phyloP scores from a whole-genome alignment of 1,140 invertebrate genomes.

The Drosophila bifasciata region DNA sequence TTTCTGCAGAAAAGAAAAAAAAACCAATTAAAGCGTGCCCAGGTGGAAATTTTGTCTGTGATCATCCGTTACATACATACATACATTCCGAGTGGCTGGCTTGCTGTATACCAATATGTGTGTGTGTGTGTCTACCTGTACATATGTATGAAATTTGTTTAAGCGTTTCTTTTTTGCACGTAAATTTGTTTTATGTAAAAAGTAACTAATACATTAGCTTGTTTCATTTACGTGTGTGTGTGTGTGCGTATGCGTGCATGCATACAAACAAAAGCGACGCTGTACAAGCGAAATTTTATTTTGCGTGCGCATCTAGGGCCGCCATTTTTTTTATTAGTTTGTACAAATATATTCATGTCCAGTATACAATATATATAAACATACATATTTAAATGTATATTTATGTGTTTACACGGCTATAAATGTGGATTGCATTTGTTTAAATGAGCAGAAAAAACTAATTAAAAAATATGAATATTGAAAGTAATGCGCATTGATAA shows the following conservation, averaged over 20 bases:
- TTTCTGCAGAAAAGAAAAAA: too few species aligned
- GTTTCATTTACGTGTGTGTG: conserved; percentile 13
- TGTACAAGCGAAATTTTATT: conserved; percentile 66
- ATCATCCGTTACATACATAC: conserved; percentile 32
- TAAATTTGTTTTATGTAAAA: conserved; percentile 37
- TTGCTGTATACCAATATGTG: conserved; percentile 6
- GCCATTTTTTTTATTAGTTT: conserved; percentile 74
- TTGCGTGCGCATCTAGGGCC: conserved; percentile 77
- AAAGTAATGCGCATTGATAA: conserved; percentile 9
- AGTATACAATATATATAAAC: conserved; percentile 24
- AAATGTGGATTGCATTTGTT: conserved; percentile 3
- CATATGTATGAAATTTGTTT: conserved; percentile 15
- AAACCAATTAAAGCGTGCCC: too few species aligned
- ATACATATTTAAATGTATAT: conserved; percentile 11
- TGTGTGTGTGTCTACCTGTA: conserved; percentile 22
- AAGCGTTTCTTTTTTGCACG: conserved; percentile 22
- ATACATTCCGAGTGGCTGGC: conserved; percentile 9
- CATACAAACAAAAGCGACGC: conserved; percentile 56
- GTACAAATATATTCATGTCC: conserved; percentile 39
- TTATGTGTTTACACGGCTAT: conserved; percentile 3
- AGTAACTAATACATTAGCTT: conserved; percentile 43
- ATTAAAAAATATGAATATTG: conserved; percentile 14
- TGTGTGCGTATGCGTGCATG: conserved; percentile 26
- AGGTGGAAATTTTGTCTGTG: conserved; percentile 45
- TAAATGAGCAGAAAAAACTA: too few species aligned